phyloP scores from a whole-genome alignment of 2,888 invertebrate genomes.

The Cheilosia urbana region DNA sequence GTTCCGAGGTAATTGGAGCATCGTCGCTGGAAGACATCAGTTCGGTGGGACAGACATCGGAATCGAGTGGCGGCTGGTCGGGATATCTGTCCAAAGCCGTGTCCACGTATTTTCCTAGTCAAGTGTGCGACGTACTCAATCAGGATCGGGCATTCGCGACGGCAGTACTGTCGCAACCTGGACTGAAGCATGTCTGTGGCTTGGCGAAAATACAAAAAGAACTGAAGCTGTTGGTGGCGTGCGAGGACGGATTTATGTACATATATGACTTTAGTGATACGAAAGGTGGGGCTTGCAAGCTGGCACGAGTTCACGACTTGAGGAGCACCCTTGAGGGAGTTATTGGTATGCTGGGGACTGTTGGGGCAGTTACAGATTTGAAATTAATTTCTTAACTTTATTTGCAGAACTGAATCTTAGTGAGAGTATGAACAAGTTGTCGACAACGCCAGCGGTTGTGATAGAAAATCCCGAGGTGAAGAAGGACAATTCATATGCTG shows the following conservation, averaged over 20 bases:
- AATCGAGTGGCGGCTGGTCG: slow-evolving; percentile 79
- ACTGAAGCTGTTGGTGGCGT: slow-evolving; percentile 81
- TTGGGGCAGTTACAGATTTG: neutral
- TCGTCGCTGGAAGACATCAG: slow-evolving; percentile 70
- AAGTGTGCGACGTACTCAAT: slow-evolving; percentile 82
- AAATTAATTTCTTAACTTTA: neutral
- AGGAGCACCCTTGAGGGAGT: slow-evolving; percentile 82
- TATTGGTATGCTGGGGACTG: slow-evolving; percentile 77
- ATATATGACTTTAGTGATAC: slow-evolving; percentile 82
- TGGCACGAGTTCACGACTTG: slow-evolving; percentile 82
- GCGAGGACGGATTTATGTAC: slow-evolving; percentile 83
- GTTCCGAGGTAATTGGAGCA: slow-evolving; percentile 35
- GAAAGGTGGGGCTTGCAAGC: slow-evolving; percentile 82
- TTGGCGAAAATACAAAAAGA: slow-evolving; percentile 82
- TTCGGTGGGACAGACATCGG: slow-evolving; percentile 19
- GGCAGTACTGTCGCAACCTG: slow-evolving; percentile 81
- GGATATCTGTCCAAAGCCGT: slow-evolving; percentile 83
- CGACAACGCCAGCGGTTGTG: slow-evolving; percentile 80
- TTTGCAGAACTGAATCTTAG: slow-evolving; percentile 79
- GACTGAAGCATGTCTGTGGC: slow-evolving; percentile 82
- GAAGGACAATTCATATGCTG: slow-evolving; percentile 89
- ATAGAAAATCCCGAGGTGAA: slow-evolving; percentile 81
- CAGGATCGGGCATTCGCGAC: slow-evolving; percentile 84
- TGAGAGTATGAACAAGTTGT: slow-evolving; percentile 79
- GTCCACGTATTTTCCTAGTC: slow-evolving; percentile 82